These are phyloP conservation scores for Aporophyla lueneburgensis DNA, from an alignment of 2,888 invertebrate species.

Conservation along the genomic window DNA sequence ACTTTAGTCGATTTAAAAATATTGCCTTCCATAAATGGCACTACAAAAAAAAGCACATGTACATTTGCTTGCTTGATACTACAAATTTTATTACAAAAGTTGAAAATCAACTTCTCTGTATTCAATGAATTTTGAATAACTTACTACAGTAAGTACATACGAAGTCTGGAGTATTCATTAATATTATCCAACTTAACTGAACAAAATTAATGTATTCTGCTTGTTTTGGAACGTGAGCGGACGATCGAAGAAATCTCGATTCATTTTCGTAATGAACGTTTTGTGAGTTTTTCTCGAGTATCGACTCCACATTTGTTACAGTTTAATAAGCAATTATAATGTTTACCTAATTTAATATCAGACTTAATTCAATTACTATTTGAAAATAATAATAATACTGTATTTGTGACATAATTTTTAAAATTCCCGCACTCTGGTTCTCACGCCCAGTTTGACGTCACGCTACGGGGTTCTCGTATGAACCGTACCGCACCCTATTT, in stretches of 20 bases:
- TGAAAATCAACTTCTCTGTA: background rate
- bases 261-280: slow-evolving; percentile 36
- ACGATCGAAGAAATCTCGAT: slow-evolving; percentile 63
- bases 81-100: background rate
- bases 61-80: background rate
- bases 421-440: slow-evolving; percentile 78
- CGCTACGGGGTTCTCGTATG: slow-evolving; percentile 86
- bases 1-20: background rate
- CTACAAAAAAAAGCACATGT: too few species aligned
- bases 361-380: background rate
- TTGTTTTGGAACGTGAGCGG: slow-evolving; percentile 45
- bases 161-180: background rate
- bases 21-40: too few species aligned
- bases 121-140: background rate
- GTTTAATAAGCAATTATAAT: background rate
- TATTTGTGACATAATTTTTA: slow-evolving; percentile 53
- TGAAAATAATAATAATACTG: slow-evolving; percentile 3
- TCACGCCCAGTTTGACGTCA: slow-evolving; percentile 92
- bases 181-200: background rate
- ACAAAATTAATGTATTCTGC: slow-evolving; percentile 7
- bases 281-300: slow-evolving; percentile 23
- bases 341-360: background rate
- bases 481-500: slow-evolving; percentile 88
- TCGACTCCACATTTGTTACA: background rate
- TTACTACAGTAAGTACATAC: background rate